These are phyloP conservation scores for Cathartes aura DNA, from an alignment of 2,113 vertebrate species.

Conservation along the genomic window DNA sequence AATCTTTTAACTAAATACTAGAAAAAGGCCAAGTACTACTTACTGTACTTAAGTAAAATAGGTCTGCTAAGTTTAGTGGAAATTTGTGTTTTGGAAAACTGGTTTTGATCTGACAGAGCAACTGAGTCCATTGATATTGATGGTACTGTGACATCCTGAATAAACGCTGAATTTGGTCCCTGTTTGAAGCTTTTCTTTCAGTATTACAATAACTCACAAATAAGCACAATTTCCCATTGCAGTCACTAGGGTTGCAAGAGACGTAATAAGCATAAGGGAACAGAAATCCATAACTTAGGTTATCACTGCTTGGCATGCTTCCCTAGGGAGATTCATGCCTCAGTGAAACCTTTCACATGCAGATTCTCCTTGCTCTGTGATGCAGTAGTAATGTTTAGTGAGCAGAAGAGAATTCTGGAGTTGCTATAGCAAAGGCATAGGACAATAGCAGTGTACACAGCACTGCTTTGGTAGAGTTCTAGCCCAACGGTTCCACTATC, in stretches of 20 bases:
- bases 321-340: neutral
- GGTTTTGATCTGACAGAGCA: neutral
- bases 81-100: neutral
- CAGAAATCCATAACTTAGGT: neutral
- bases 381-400: fast-evolving
- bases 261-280: neutral
- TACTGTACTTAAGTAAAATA: neutral
- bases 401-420: neutral
- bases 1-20: neutral
- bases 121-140: neutral
- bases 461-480: neutral
- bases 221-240: neutral
- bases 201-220: neutral
- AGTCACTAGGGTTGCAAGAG: neutral
- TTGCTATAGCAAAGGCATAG: neutral
- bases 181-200: neutral
- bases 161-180: neutral
- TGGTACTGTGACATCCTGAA: neutral
- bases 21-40: neutral
- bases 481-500: neutral
- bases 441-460: neutral
- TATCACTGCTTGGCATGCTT: neutral
- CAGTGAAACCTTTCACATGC: neutral
- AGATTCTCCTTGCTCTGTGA: neutral
- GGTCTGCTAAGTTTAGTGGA: neutral